Base-by-base conservation (phyloP, 2,797 vertebrate genomes). In the Triplophysa bombifrons region DNA sequence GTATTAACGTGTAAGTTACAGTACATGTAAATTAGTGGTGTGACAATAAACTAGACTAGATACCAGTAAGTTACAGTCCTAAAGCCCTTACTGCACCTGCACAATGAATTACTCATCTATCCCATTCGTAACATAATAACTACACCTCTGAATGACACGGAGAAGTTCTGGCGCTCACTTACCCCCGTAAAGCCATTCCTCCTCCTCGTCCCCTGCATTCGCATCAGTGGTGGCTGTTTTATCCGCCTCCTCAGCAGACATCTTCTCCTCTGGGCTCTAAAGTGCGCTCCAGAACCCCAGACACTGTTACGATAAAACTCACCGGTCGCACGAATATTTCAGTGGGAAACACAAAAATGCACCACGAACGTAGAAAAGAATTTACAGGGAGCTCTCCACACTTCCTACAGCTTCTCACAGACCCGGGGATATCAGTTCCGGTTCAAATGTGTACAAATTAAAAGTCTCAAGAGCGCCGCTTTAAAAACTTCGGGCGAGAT, bases 131-230 rank as follows among this genome's bases (percentile, higher is more conserved):
- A 8, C 44, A 44, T 44, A 66, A 44, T 30, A 30, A 63, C 27
- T 9, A 66, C 64, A 44, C 17, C 6, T 38, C 34, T 56, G 55
- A 22, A 20, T 22, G 3, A 56, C 7, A 3, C 12, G 44, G 4
- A 64, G 12, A 6, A 27, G 58, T 20, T 65, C 20, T 64, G 34
- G 22, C 16, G 69, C 69, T 55, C 13, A 79, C 77, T 72, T 50
- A 98, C 96, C 97, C 92, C 96, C 97, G 82, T 98, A 98, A 46
- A 98, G 92, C 97, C 97, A 98, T 94, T 98, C 96, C 89, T 98
- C 97, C 92, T 98, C 96, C 89, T 98, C 96, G 69, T 97, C 96
- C 30, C 96, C 97, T 46, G 86, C 92, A 80, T 89, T 93, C 1
- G 91, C 93, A 85, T 96, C 95, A 70, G 93, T 90, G 78, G 81